phyloP scores from a whole-genome alignment of 2,113 vertebrate genomes.

The Clupea harengus region DNA sequence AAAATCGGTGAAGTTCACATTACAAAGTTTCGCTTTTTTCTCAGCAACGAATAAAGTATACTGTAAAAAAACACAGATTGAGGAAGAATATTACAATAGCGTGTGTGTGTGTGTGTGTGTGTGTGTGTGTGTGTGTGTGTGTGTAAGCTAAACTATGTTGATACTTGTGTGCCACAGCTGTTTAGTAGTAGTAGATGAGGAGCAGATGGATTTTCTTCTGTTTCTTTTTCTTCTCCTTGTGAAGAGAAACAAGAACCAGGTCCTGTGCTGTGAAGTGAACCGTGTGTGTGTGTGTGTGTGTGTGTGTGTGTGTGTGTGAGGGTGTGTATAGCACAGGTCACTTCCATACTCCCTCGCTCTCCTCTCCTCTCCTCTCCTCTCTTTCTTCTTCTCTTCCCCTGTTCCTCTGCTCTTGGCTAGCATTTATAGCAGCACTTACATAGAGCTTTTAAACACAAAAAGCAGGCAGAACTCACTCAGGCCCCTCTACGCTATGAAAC shows the following conservation, averaged over 20 bases:
- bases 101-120: background rate
- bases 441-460: background rate
- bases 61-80: background rate
- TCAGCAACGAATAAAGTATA: background rate
- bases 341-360: background rate
- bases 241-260: background rate
- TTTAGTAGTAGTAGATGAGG: background rate
- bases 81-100: background rate
- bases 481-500: background rate
- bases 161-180: background rate
- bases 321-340: background rate
- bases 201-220: background rate
- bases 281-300: background rate
- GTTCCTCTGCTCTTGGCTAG: background rate
- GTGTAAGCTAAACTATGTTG: background rate
- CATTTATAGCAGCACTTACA: background rate
- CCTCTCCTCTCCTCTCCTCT: background rate
- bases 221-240: background rate
- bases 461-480: background rate
- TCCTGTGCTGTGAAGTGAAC: background rate
- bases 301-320: background rate
- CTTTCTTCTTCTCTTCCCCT: background rate
- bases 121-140: conserved; percentile 12
- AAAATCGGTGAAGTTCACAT: too few species aligned
- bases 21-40: background rate